Conservation (phyloP, 2,113 vertebrate genomes). For the Erpornis zantholeuca region DNA sequence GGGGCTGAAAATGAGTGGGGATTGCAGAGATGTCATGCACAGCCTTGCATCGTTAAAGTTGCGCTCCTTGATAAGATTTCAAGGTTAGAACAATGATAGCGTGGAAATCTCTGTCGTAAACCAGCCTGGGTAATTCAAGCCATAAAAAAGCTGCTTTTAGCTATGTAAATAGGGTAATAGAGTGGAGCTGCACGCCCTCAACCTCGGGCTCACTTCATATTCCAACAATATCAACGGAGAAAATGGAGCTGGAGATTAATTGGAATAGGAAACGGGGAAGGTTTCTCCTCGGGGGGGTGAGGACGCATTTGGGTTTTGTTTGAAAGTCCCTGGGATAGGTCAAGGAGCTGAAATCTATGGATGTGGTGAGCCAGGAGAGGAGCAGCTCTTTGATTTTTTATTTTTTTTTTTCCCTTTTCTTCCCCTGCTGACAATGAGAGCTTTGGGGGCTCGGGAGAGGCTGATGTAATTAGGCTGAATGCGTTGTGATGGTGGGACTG, state of each 20-base stretch:
- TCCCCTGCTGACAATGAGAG: neutral
- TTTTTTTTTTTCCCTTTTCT: too few relatives aligned
- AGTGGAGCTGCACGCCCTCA: neutral
- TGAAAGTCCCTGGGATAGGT: neutral
- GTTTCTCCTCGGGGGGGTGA: neutral
- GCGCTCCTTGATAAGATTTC: constrained; percentile 28
- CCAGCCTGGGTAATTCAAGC: neutral
- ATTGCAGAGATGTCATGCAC: neutral
- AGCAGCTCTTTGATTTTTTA: neutral
- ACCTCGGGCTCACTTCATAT: neutral
- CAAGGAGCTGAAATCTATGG: rapidly evolving
- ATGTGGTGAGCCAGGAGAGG: neutral
- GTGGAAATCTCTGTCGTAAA: constrained; percentile 19
- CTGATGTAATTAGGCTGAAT: constrained; percentile 18
- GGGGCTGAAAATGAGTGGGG: neutral
- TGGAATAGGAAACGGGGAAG: neutral
- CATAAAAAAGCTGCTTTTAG: constrained; percentile 36
- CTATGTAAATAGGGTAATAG: constrained; percentile 41
- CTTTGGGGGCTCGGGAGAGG: neutral
- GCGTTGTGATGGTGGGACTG: neutral
- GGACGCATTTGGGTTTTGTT: neutral
- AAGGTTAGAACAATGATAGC: constrained; percentile 33
- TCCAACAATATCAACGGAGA: neutral
- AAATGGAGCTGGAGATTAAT: neutral
- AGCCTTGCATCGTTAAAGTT: neutral